Conservation (phyloP, 2,113 vertebrate genomes). For the Ctenomys sociabilis region DNA sequence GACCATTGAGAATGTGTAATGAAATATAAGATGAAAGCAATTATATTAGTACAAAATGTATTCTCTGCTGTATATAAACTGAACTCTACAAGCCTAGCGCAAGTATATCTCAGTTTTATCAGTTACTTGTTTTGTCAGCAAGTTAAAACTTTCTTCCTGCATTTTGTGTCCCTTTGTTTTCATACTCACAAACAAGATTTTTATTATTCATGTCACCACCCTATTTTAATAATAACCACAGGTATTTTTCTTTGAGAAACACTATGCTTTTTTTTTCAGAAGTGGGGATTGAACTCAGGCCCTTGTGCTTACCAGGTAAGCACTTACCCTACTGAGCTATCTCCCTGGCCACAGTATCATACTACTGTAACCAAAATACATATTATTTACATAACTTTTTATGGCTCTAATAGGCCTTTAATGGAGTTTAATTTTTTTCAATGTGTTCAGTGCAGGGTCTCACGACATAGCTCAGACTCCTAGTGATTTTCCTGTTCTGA, state of each 20-base stretch:
- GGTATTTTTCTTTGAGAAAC: not conserved
- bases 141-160: not conserved
- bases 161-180: not conserved
- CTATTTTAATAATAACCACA: not conserved
- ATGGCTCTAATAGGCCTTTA: conserved; percentile 17
- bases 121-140: not conserved
- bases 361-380: not conserved
- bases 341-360: too few species aligned
- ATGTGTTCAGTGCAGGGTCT: too few species aligned
- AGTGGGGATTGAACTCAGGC: too few species aligned
- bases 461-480: too few species aligned
- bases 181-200: not conserved
- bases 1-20: not conserved
- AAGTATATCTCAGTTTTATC: not conserved
- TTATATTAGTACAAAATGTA: not conserved
- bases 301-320: too few species aligned
- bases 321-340: too few species aligned
- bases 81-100: not conserved
- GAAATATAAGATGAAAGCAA: not conserved
- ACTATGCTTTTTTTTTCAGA: too few species aligned
- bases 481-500: too few species aligned
- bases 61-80: not conserved
- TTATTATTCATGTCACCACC: not conserved
- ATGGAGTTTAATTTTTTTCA: not conserved
- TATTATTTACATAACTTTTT: not conserved